Evolutionary conservation across 2,113 vertebrate genomes (phyloP), one percentile per base, ranked within the genome.

Genomic region (Hippocampus zosterae): DNA sequence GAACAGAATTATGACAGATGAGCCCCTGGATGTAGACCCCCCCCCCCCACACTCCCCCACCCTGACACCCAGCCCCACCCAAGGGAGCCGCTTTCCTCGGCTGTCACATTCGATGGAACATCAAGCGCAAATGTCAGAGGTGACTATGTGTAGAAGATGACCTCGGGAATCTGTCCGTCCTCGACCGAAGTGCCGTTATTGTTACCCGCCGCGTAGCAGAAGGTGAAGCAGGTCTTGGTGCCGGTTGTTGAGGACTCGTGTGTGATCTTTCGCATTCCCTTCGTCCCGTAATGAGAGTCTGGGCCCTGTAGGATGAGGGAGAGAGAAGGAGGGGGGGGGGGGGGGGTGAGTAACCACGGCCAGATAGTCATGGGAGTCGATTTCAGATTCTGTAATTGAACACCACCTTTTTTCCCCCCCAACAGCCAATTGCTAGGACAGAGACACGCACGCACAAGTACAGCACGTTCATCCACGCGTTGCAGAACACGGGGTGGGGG

Each of bases 101-200:
- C 71, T 72, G 84, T 89, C 82, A 85, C 81, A 83, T 85, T 80
- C 84, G 76, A 87, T 87, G 86, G 79, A 84, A 72, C 76, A 81
- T 85, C n/a, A 33, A 33, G 16, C 59, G 69, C 8, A 42, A 21
- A n/a, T 60, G 72, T 73, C 53, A 56, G 12, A 64, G 75, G 71
- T 68, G 81, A 90, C 92, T 98, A 98, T 93, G 96, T 98, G 88
- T 98, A 98, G 92, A 98, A 98, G 91, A 98, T 98, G 91, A 98
- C 93, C 90, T 98, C 97, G 0, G 97, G 97, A 76, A 98, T 94
- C 90, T 98, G 97, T 84, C 97, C 97, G 6, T 98, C 97, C 90
- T 98, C 97, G 86, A 98, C 97, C 0, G 97, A 98, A 0, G 97
- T 98, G 84, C 97, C 97, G 0, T 98, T 98, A 91, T 98, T 98